Evolutionary conservation across 1,140 invertebrate genomes (phyloP).

Genomic region (Dolichoris vasculosae): DNA sequence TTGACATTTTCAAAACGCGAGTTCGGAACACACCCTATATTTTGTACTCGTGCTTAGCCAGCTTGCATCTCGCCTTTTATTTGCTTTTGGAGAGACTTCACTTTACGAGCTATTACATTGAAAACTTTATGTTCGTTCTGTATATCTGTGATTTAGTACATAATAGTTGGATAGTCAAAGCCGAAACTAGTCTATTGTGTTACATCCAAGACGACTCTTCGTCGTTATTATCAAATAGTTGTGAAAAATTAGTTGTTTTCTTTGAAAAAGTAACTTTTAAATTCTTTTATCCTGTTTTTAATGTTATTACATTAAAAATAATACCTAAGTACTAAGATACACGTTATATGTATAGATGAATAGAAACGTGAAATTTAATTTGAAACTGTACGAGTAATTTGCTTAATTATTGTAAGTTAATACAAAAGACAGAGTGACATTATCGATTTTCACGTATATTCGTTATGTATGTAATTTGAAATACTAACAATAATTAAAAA

Average conservation of each 20-base stretch:
- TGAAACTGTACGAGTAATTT: no score
- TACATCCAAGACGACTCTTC: not conserved
- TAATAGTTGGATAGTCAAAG: not conserved
- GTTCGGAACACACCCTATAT: not conserved
- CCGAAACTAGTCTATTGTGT: not conserved
- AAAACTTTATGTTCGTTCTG: slow-evolving; percentile 3
- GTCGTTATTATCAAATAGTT: not conserved
- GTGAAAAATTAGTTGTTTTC: not conserved
- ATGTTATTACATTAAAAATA: no score
- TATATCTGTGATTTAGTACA: slow-evolving; percentile 14
- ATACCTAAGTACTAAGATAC: no score
- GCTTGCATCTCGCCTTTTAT: slow-evolving; percentile 18
- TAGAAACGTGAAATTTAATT: no score
- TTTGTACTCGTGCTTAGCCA: not conserved
- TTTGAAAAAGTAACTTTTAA: not conserved
- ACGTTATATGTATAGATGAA: no score
- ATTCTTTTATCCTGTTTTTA: no score
- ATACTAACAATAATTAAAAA: no score
- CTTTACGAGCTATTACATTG: not conserved
- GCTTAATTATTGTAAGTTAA: no score
- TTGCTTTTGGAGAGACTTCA: not conserved
- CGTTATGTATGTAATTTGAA: no score
- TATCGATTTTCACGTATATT: no score
- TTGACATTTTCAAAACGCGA: not conserved
- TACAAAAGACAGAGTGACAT: no score